Percentiles rank a stretch among this genome's conserved stretches.
Evolutionary conservation across 37 sponge, comb jelly and placozoan genomes (phyloP).

Genomic region (Mnemiopsis leidyi): DNA sequence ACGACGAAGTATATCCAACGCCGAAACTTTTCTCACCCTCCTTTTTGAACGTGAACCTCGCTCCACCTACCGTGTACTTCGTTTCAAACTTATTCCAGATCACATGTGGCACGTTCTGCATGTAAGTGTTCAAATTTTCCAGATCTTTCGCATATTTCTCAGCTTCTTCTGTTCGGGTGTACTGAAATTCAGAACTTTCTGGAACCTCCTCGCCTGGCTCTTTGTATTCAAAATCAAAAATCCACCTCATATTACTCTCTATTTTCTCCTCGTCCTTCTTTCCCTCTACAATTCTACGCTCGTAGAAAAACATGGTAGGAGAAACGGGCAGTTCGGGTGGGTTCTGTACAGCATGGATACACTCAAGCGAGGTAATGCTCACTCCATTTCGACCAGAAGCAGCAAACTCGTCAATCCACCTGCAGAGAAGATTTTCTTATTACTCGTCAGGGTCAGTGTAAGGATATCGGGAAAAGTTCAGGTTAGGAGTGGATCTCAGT

Average conservation of each 20-base stretch:
- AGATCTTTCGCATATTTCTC: neutral
- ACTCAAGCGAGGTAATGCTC: neutral
- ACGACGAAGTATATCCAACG: neutral
- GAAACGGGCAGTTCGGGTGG: neutral
- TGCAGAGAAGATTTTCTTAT: too few relatives aligned
- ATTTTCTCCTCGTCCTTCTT: neutral
- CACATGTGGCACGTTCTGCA: neutral
- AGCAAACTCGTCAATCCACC: neutral
- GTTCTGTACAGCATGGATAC: neutral
- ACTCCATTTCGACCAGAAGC: neutral
- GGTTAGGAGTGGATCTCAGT: too few relatives aligned
- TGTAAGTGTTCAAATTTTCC: neutral
- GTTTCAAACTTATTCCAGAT: neutral
- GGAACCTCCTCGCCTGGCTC: neutral
- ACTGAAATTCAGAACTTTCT: neutral
- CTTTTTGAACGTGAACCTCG: neutral
- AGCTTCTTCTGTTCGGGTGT: neutral
- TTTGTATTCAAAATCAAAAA: constrained; percentile 22
- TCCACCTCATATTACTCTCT: neutral
- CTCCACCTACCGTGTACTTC: neutral
- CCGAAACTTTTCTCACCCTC: neutral
- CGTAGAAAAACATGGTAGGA: neutral
- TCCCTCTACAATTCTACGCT: neutral
- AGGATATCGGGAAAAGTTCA: too few relatives aligned
- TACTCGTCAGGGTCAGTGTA: too few relatives aligned